A percentile compares a stretch with the other conserved stretches of the same genome.
These are phyloP conservation scores for Caenorhabditis sp. DNA, from an alignment of 2,888 invertebrate species.

Conservation along the genomic window DNA sequence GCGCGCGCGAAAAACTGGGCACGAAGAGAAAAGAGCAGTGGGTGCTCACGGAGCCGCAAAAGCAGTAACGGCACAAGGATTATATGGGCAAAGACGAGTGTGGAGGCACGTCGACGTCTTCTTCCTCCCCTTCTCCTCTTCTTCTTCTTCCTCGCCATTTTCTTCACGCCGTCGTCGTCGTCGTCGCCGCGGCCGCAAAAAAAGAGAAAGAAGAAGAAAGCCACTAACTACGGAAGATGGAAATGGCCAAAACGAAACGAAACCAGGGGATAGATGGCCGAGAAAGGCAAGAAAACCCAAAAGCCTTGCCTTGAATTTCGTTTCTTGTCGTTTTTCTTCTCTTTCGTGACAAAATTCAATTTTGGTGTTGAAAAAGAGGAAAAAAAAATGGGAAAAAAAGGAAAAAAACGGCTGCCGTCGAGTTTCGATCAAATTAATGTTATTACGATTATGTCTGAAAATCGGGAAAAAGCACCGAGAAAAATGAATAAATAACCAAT, in stretches of 20 bases:
- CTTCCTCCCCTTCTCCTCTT: constrained; percentile 14
- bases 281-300: constrained; percentile 2
- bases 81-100: constrained; percentile 56
- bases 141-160: constrained; percentile 41
- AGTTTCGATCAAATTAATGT: constrained; percentile 5
- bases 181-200: constrained; percentile 10
- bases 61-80: constrained; percentile 58
- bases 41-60: constrained; percentile 50
- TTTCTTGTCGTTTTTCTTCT: constrained; percentile 18
- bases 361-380: constrained; percentile 6
- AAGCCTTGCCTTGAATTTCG: constrained; percentile 48
- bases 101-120: constrained; percentile 49
- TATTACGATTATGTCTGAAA: constrained; percentile 7
- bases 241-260: constrained; percentile 21
- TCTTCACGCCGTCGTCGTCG: constrained; percentile 35
- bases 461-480: background rate
- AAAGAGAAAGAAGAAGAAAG: constrained; percentile 30
- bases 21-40: constrained; percentile 51
- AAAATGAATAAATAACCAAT: constrained; percentile 10
- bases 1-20: constrained; percentile 56
- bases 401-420: background rate
- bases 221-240: constrained; percentile 45
- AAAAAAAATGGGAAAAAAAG: background rate
- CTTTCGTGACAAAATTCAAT: background rate
- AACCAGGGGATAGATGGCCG: constrained; percentile 36